A percentile compares a stretch with the other conserved stretches of the same genome.
Conservation (phyloP, 35 echinoderm and acorn worm species). For the Ophiothrix spiculata region DNA sequence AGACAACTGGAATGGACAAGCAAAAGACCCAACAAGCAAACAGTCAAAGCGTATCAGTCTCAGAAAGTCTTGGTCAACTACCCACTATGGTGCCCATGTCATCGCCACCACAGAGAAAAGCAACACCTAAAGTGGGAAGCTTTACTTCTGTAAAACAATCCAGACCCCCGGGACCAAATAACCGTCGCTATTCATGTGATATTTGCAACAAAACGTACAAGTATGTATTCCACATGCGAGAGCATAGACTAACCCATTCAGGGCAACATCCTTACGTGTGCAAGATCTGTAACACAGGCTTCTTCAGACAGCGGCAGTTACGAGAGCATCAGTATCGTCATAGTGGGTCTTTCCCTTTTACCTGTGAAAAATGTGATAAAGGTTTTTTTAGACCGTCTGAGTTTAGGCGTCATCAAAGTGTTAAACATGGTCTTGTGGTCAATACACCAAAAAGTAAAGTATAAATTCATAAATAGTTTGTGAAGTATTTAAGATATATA, state of each 20-base stretch:
- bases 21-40: not conserved
- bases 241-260: slow-evolving; percentile 50
- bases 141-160: not conserved
- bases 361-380: slow-evolving; percentile 29
- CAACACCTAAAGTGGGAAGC: not conserved
- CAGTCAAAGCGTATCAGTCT: not conserved
- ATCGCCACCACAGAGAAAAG: not conserved
- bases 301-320: slow-evolving; percentile 43
- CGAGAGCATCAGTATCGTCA: slow-evolving; percentile 40
- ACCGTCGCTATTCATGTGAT: slow-evolving; percentile 32
- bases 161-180: not conserved
- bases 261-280: slow-evolving; percentile 37
- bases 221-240: slow-evolving; percentile 54
- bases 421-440: not conserved
- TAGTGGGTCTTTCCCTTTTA: slow-evolving; percentile 24
- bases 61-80: not conserved
- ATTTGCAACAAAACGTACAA: slow-evolving; percentile 59
- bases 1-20: not conserved
- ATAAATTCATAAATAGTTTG: too few relatives aligned
- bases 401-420: slow-evolving; percentile 21
- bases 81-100: not conserved
- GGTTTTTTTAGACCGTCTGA: slow-evolving; percentile 36
- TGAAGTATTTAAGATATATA: too few relatives aligned
- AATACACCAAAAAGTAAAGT: too few relatives aligned
- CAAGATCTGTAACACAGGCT: slow-evolving; percentile 41